Evolutionary conservation across 1,140 invertebrate genomes (phyloP), one percentile per base, ranked within the genome.

Genomic region (Trichonephila clavata): DNA sequence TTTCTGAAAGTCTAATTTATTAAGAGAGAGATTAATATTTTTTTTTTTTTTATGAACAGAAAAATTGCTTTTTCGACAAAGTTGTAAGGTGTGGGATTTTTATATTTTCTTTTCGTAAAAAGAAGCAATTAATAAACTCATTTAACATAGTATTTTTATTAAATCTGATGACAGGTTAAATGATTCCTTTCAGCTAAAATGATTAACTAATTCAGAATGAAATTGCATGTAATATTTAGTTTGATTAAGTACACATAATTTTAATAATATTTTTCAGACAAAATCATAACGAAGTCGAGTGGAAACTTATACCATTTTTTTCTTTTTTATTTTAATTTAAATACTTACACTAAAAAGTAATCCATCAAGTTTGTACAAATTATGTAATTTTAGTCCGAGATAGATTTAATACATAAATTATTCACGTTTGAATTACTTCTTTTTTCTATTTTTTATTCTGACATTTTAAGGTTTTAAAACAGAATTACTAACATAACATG

Each of bases 71-170:
- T 20, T 10, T 20, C 7, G 21, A 32, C n/a, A 18, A 6, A 50
- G 50, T 43, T 50, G 13, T 8, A 39, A 39, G 32, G n/a, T n/a
- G 20, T 32, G 14, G n/a, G n/a, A n/a, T 61, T 1, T 60, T 60
- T 18, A 1, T n/a, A n/a, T n/a, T 60, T 61, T 71, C 24, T 71
- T 71, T 32, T 71, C 16, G 0, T 27, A 10, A 13, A 14, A 14
- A 7, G 10, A 16, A 80, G 32, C 2, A 7, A 18, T 50, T 83
- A 39, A 21, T 57, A 83, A 43, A 24, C 80, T 50, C 50, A 8
- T 83, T 83, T 57, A 83, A 57, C n/a, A 57, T n/a, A 57, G 50
- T 21, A 83, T 57, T 57, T 83, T 43, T 24, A 83, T 57, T 50
- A 50, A 50, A 43, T 83, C 50, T 50, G 80, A 71, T 24, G 24